Base-by-base conservation (phyloP, 2,113 vertebrate species). In the Pagrus major region DNA sequence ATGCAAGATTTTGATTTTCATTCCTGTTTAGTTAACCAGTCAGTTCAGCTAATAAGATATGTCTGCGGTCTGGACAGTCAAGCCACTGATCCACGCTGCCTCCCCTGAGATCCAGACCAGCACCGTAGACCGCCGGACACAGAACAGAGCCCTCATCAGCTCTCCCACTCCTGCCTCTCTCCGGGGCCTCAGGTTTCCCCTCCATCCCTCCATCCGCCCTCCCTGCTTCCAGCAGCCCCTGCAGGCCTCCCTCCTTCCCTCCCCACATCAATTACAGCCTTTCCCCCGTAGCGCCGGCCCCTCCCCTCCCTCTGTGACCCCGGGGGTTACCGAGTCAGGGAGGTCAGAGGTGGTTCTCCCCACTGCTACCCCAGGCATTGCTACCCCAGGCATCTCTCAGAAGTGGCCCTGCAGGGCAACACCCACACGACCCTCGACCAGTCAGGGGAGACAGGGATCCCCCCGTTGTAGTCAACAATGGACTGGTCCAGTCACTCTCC, bases 331-430 rank as follows among this genome's bases (percentile, higher is more conserved):
- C 0, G 46, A 89, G 88, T 89, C 87, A 89, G 64, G 49, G 39
- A 78, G 92, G 87, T 90, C 85, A 89, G 54, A 91, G 90, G 91
- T 91, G 71, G 49, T 74, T 88, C 89, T 89, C 85, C 78, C 86
- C 70, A 54, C 85, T 76, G 88, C 80, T 72, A 91, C 81, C 78
- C 83, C 79, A 80, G 89, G 85, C 92, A 90, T 84, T 76, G 88
- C 80, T 72, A 91, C 81, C 78, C 83, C 79, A 80, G 89, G 85
- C 92, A 90, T 84, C 88, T 91, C 93, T 93, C 90, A 91, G 92
- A 94, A 90, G 92, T 60, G 54, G 88, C 83, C 64, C 65, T 70
- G 73, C 71, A 65, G 76, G 61, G 78, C 55, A 7, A 77, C 85
- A 79, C 86, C 77, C 91, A 89, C 87, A 79, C 69, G 29, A 83